These are phyloP conservation scores for Eurypyga helias DNA, from an alignment of 2,113 vertebrate genomes.

Conservation along the genomic window DNA sequence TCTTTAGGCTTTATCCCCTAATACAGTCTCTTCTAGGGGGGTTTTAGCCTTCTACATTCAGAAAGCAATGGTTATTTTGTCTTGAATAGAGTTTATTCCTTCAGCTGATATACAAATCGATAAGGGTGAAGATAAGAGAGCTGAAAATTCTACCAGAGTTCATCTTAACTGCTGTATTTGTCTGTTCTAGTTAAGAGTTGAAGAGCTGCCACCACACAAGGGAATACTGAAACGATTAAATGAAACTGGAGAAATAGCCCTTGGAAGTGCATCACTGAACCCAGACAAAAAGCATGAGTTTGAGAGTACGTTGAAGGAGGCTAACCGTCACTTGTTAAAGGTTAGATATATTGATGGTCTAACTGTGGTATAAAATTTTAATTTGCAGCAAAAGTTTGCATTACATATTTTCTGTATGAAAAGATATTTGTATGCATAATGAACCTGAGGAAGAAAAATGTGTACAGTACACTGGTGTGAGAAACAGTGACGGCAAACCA, in stretches of 20 bases:
- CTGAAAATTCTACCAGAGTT: conserved; percentile 68
- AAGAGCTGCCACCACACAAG: conserved; percentile 85
- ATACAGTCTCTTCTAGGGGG: not conserved
- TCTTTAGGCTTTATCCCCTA: not conserved
- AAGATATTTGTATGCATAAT: not conserved
- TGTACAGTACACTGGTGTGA: not conserved
- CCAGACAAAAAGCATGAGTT: conserved; percentile 85
- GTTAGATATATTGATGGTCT: conserved; percentile 74
- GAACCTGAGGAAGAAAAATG: not conserved
- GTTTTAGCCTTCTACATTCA: not conserved
- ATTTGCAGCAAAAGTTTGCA: conserved; percentile 28
- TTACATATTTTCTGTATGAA: not conserved
- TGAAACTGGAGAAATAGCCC: conserved; percentile 76
- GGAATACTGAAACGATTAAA: conserved; percentile 86
- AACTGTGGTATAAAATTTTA: conserved; percentile 6
- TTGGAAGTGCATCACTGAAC: conserved; percentile 80
- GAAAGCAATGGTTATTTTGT: conserved; percentile 54
- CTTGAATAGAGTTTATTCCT: conserved; percentile 45
- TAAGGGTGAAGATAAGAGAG: conserved; percentile 63
- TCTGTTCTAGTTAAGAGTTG: conserved; percentile 81
- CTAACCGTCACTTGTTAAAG: conserved; percentile 89
- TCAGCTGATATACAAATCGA: conserved; percentile 67
- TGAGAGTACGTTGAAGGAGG: conserved; percentile 82
- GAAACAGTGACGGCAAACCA: not conserved
- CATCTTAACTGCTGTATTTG: conserved; percentile 74